A percentile compares a stretch with the other conserved stretches of the same genome.
Conservation (phyloP, 2,797 vertebrate genomes). For the Euphonia xanthogaster region DNA sequence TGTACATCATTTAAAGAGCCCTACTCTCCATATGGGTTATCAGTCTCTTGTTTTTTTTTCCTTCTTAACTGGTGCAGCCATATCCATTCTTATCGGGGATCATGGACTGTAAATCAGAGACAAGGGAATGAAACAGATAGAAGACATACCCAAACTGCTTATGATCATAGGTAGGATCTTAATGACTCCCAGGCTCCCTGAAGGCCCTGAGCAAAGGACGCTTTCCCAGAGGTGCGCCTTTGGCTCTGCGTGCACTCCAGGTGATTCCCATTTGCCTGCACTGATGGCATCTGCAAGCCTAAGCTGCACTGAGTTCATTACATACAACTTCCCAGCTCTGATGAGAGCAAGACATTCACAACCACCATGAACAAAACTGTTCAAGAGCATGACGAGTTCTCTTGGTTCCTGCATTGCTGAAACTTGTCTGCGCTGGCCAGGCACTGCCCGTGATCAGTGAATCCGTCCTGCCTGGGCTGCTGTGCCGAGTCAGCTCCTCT, state of each 20-base stretch:
- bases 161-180: not conserved
- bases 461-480: not conserved
- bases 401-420: not conserved
- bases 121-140: not conserved
- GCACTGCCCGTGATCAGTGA: not conserved
- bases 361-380: not conserved
- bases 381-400: not conserved
- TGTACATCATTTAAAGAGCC: not conserved
- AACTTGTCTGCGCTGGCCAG: not conserved
- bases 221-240: not conserved
- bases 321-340: not conserved
- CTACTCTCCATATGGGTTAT: not conserved
- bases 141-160: not conserved
- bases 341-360: not conserved
- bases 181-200: not conserved
- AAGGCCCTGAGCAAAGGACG: not conserved
- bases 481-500: not conserved
- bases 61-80: not conserved
- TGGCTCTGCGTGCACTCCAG: fast-evolving
- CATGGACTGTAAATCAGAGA: not conserved
- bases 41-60: not conserved
- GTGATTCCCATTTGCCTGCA: not conserved
- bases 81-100: not conserved
- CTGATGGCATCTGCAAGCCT: not conserved
- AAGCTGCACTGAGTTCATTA: not conserved